Conservation (phyloP, 2,888 invertebrate genomes). For the Hemistola chrysoprasaria region DNA sequence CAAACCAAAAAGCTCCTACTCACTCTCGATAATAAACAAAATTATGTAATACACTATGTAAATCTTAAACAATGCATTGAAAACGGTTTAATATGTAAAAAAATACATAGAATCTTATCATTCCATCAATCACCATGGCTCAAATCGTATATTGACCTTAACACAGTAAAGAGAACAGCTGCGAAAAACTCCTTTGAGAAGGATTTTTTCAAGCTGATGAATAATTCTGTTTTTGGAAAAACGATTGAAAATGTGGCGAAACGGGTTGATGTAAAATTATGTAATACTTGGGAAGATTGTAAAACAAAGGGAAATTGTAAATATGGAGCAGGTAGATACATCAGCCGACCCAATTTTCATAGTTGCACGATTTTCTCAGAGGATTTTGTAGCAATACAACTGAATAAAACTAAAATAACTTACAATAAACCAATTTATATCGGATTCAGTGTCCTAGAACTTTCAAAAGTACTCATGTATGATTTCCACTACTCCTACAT, state of each 20-base stretch:
- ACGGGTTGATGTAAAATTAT: constrained; percentile 12
- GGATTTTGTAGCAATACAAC: constrained; percentile 12
- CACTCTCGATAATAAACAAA: constrained; percentile 28
- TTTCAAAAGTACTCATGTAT: constrained; percentile 9
- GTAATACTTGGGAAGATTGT: constrained; percentile 7
- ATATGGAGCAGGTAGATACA: constrained; percentile 7
- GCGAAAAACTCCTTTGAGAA: constrained; percentile 18
- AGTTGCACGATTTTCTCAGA: constrained; percentile 8
- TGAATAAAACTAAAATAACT: constrained; percentile 8
- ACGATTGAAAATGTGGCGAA: constrained; percentile 17
- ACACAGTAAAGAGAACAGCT: constrained; percentile 4
- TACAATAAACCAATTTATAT: constrained; percentile 19
- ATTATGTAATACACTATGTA: constrained; percentile 31
- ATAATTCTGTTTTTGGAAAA: constrained; percentile 22
- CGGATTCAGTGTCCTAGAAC: constrained; percentile 16
- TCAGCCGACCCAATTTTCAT: constrained; percentile 11
- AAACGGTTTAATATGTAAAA: constrained; percentile 18
- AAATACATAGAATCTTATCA: constrained; percentile 21
- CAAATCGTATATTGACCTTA: constrained; percentile 15
- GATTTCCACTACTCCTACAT: constrained; percentile 12
- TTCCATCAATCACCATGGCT: constrained; percentile 22
- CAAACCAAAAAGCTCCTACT: constrained; percentile 20
- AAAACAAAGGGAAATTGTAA: constrained; percentile 5
- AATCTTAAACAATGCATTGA: constrained; percentile 33
- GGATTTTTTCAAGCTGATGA: constrained; percentile 21